These are phyloP conservation scores for Protophormia terraenovae DNA, from an alignment of 2,888 invertebrate species.

Conservation along the genomic window DNA sequence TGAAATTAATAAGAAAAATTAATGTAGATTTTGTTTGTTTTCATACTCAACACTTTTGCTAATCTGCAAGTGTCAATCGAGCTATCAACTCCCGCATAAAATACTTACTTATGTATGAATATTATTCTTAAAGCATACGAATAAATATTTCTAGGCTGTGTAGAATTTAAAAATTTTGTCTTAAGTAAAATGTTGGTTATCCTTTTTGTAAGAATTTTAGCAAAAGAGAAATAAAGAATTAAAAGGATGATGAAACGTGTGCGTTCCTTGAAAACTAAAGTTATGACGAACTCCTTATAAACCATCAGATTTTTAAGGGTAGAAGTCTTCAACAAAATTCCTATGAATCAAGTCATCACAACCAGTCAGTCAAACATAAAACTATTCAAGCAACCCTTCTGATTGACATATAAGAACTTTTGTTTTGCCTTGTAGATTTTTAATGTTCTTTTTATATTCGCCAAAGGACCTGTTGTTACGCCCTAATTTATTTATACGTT, in stretches of 20 bases:
- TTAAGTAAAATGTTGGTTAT: neutral
- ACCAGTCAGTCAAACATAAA: conserved; percentile 1
- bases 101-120: conserved; percentile 14
- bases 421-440: conserved; percentile 3
- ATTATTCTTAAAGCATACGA: neutral
- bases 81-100: conserved; percentile 71
- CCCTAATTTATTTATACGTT: conserved; percentile 5
- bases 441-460: neutral
- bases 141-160: neutral
- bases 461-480: conserved; percentile 60
- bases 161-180: neutral
- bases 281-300: conserved; percentile 19
- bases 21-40: conserved; percentile 49
- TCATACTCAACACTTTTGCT: conserved; percentile 75
- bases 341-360: conserved; percentile 61
- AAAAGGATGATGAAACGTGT: conserved; percentile 59
- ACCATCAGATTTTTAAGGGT: conserved; percentile 40
- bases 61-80: conserved; percentile 79
- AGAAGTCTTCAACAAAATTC: conserved; percentile 55
- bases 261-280: conserved; percentile 60
- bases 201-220: conserved; percentile 2
- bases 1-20: conserved; percentile 77
- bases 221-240: neutral
- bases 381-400: conserved; percentile 58
- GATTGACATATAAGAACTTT: conserved; percentile 48